Evolutionary conservation across 2,113 vertebrate genomes (phyloP).

Genomic region (Erinaceus europaeus): DNA sequence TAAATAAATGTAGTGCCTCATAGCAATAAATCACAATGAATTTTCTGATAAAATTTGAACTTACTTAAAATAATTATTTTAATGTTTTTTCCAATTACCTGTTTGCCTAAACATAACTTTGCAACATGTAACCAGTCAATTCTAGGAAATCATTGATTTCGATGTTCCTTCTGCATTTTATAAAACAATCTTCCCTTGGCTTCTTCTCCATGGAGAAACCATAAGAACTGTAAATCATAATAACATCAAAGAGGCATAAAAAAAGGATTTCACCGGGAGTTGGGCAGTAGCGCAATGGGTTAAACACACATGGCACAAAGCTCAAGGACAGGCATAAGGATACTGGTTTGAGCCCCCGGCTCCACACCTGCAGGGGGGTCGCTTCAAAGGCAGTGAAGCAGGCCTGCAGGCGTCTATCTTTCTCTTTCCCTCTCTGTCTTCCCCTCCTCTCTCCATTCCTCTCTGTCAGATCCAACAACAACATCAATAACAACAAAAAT

Average conservation of each 20-base stretch:
- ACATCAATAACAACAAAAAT: no score
- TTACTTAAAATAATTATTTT: conserved; percentile 8
- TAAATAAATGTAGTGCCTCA: no score
- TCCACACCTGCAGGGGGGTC: no score
- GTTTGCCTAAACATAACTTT: background rate
- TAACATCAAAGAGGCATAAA: background rate
- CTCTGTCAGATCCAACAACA: no score
- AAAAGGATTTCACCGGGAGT: background rate
- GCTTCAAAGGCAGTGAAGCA: no score
- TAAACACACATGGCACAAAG: no score
- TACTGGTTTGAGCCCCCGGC: no score
- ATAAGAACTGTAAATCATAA: conserved; percentile 12
- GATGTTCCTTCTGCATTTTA: background rate
- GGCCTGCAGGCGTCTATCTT: no score
- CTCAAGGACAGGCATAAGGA: no score
- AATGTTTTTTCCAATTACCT: background rate
- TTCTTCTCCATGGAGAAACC: background rate
- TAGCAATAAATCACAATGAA: conserved; percentile 27
- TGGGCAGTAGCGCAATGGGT: no score
- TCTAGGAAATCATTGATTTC: background rate
- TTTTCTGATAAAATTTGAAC: background rate
- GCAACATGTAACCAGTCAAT: background rate
- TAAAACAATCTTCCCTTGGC: conserved; percentile 1
- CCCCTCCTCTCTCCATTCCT: no score
- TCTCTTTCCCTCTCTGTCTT: no score